Evolutionary conservation across 2,888 invertebrate species (phyloP), one percentile per base, ranked within the genome.

Genomic region (Hemithea aestivaria): DNA sequence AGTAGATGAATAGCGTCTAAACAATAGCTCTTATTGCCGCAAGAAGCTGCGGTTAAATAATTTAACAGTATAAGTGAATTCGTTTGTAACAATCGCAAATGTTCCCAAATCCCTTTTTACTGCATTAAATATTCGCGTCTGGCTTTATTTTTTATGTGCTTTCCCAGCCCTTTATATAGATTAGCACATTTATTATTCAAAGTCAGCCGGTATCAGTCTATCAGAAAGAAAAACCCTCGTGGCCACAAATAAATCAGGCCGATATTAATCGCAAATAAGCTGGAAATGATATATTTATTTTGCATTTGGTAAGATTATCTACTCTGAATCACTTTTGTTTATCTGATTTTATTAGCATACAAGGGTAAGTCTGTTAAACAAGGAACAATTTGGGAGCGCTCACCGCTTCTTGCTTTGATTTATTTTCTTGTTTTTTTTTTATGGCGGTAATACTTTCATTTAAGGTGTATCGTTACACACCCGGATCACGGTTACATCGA

Each of bases 121-220:
- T 58, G 36, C 59, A 71, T 73, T 59, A 71, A 69, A 66, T 68
- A 76, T 74, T 72, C 66, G 51, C 60, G 55, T 56, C 57, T 58
- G 62, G 61, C 61, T 66, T 70, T 64, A 66, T 72, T 70, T 59
- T 58, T 57, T 51, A 49, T 35, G 42, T 53, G 37, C 51, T 46
- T 56, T 57, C 58, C 48, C 39, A 53, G 55, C 56, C 63, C 56
- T 62, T 60, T 55, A 49, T 49, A 62, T 58, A 58, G 59, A 70
- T 66, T 62, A 55, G 50, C 56, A 51, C 48, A 56, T 69, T 55
- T 68, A 61, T 63, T 57, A 65, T 66, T 64, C 48, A 63, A 38
- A 45, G 42, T 46, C 45, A 45, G 50, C 37, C 40, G 45, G 41
- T 47, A 53, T 51, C 51, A 48, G 53, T 49, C 51, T 45, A 49